Percentiles rank a stretch among this genome's conserved stretches.
Conservation (phyloP, 1,140 invertebrate genomes). For the Planococcus citri region DNA sequence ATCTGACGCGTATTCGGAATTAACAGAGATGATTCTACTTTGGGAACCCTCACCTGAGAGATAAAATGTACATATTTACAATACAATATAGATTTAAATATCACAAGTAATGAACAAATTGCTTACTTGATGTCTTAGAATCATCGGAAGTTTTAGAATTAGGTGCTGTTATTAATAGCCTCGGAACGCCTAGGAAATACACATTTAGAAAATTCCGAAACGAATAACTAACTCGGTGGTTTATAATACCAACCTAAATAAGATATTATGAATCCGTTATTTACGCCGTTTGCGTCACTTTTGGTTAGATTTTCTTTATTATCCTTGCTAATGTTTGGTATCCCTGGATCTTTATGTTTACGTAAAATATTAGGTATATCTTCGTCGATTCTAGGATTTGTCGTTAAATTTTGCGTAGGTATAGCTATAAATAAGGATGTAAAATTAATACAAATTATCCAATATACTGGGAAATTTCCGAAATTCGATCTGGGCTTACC, state of each 20-base stretch:
- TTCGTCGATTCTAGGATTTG: not conserved
- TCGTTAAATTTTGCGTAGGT: not conserved
- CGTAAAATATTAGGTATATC: not conserved
- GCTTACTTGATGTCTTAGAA: not conserved
- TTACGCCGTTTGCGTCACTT: not conserved
- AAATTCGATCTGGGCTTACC: not conserved
- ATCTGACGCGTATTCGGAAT: not conserved
- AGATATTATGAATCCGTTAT: not conserved
- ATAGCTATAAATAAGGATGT: not conserved
- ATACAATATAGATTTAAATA: not conserved
- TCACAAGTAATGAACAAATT: not conserved
- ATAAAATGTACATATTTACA: not conserved
- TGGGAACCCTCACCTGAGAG: not conserved
- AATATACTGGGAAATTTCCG: no score
- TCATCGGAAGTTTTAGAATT: not conserved
- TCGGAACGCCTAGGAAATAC: not conserved
- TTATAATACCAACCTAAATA: not conserved
- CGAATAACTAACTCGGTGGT: not conserved
- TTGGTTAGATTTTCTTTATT: not conserved
- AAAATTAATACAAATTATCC: no score
- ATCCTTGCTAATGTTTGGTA: not conserved
- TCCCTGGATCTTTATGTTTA: not conserved
- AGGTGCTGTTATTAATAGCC: not conserved
- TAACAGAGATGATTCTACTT: not conserved
- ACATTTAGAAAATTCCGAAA: not conserved